Evolutionary conservation across 2,888 invertebrate genomes (phyloP).

Genomic region (Zhuqinia jingwanae): DNA sequence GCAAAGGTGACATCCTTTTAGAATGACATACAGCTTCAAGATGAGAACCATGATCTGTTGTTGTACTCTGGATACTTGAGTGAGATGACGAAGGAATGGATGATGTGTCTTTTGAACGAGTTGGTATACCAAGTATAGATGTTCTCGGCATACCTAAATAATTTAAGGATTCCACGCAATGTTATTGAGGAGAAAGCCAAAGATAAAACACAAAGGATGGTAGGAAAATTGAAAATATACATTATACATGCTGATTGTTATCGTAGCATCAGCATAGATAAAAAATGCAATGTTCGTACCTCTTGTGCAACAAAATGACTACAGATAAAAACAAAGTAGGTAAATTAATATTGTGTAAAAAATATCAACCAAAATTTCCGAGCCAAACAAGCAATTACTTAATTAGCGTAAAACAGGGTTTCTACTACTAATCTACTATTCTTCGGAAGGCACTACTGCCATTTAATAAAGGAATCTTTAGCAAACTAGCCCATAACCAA

Average conservation of each 20-base stretch:
- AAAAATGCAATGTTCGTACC: background rate
- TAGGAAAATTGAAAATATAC: background rate
- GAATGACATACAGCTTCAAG: slow-evolving; percentile 46
- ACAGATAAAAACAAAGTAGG: background rate
- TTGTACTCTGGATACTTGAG: slow-evolving; percentile 80
- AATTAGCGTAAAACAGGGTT: background rate
- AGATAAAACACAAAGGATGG: too few relatives aligned
- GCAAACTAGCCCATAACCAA: slow-evolving; percentile 30
- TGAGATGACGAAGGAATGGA: slow-evolving; percentile 86
- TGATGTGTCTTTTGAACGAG: slow-evolving; percentile 84
- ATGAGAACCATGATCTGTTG: slow-evolving; percentile 67
- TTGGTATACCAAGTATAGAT: slow-evolving; percentile 89
- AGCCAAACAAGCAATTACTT: background rate
- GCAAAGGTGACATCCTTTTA: slow-evolving; percentile 42
- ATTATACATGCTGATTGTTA: slow-evolving; percentile 44
- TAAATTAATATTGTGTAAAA: background rate
- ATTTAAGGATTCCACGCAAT: slow-evolving; percentile 37
- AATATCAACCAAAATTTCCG: background rate
- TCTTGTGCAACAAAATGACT: background rate
- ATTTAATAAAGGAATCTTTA: too few relatives aligned
- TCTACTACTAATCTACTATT: background rate
- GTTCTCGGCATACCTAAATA: slow-evolving; percentile 88
- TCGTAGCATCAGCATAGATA: slow-evolving; percentile 36
- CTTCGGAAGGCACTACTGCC: background rate
- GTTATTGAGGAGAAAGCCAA: background rate